A percentile compares a stretch with the other conserved stretches of the same genome.
Conservation (phyloP, 1,140 invertebrate species). For the Argopecten irradians region DNA sequence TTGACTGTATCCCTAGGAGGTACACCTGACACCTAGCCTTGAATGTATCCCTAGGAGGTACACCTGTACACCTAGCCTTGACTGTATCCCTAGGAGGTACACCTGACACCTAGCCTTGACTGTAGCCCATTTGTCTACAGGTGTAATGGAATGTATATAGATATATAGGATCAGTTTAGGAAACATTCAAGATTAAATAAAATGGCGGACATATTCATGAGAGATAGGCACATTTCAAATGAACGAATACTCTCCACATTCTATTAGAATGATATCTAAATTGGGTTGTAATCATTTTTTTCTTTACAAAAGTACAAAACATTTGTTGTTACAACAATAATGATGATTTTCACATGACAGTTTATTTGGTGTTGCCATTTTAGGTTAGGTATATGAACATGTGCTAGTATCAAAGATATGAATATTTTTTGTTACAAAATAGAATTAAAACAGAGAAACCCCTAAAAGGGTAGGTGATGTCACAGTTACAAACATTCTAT, state of each 20-base stretch:
- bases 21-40: too few relatives aligned
- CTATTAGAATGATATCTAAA: not conserved
- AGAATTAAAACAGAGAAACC: not conserved
- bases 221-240: not conserved
- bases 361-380: not conserved
- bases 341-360: not conserved
- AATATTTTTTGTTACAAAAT: not conserved
- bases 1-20: too few relatives aligned
- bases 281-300: not conserved
- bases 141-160: too few relatives aligned
- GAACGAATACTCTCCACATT: not conserved
- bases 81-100: too few relatives aligned
- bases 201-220: not conserved
- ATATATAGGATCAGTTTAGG: not conserved
- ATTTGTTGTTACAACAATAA: not conserved
- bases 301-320: constrained; percentile 12
- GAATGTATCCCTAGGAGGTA: too few relatives aligned
- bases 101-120: too few relatives aligned
- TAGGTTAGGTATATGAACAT: not conserved
- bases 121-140: too few relatives aligned
- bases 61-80: too few relatives aligned
- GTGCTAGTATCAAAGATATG: not conserved
- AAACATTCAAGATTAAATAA: not conserved
- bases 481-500: not conserved
- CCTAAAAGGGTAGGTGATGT: not conserved